Percentiles rank a stretch among this genome's conserved stretches.
phyloP scores from a whole-genome alignment of 1,140 invertebrate genomes.

The Ostrea edulis region DNA sequence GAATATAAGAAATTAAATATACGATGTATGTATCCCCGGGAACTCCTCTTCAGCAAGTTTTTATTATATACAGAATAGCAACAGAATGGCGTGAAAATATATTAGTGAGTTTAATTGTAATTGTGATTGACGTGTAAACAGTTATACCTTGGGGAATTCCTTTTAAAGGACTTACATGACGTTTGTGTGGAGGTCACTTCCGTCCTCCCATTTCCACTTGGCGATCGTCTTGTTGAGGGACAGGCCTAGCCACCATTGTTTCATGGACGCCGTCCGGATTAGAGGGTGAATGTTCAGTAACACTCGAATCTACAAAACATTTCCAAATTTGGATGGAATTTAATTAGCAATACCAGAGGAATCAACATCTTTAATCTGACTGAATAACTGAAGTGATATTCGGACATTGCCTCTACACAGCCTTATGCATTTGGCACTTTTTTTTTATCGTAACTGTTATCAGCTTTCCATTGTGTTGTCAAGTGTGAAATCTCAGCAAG shows the following conservation, averaged over 20 bases:
- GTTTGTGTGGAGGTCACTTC: slow-evolving; percentile 39
- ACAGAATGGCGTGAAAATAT: no score
- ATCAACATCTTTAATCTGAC: neutral
- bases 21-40: no score
- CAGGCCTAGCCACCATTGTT: slow-evolving; percentile 55
- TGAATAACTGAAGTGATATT: neutral
- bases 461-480: no score
- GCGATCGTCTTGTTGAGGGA: slow-evolving; percentile 35
- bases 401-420: neutral
- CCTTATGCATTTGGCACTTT: no score
- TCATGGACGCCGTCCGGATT: neutral
- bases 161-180: slow-evolving; percentile 52
- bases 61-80: no score
- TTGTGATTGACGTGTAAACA: no score
- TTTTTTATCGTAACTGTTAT: no score
- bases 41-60: no score
- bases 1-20: no score
- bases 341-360: neutral
- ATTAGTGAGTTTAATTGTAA: no score
- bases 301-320: slow-evolving; percentile 13
- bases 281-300: neutral
- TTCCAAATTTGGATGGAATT: neutral
- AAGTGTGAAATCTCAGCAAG: no score
- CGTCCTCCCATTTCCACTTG: slow-evolving; percentile 55
- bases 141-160: no score